Conservation (phyloP, 2,113 vertebrate species). For the Jacana jacana region DNA sequence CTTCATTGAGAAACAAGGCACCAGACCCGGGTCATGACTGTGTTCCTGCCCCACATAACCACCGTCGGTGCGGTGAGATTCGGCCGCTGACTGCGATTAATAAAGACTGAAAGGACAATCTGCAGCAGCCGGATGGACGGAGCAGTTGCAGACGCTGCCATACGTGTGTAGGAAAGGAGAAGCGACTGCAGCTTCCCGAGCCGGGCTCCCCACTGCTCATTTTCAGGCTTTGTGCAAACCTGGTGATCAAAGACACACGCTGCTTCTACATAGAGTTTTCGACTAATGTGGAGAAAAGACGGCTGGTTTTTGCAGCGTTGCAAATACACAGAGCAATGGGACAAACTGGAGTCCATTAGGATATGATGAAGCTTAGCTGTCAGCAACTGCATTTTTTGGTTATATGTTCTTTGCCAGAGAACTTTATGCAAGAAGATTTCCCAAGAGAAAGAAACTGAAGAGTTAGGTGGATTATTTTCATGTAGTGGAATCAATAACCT, state of each 20-base stretch:
- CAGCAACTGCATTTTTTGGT: neutral
- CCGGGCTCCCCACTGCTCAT: neutral
- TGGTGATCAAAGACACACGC: neutral
- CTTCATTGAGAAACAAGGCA: neutral
- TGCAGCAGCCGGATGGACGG: neutral
- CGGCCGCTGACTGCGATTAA: neutral
- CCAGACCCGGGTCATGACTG: neutral
- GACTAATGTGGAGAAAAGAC: neutral
- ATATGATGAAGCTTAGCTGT: neutral
- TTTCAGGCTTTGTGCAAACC: neutral
- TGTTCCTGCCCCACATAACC: neutral
- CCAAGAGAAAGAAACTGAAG: neutral
- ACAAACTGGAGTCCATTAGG: neutral
- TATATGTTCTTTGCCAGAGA: slow-evolving; percentile 10
- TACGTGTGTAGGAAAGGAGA: neutral
- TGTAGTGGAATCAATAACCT: slow-evolving; percentile 36
- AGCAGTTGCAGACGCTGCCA: neutral
- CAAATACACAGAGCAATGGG: neutral
- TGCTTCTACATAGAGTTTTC: neutral
- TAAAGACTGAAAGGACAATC: neutral
- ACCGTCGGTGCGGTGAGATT: neutral
- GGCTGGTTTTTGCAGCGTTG: neutral
- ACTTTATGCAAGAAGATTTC: slow-evolving; percentile 51
- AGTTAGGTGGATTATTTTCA: slow-evolving; percentile 53
- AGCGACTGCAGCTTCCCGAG: neutral